phyloP scores from a whole-genome alignment of 2,888 invertebrate genomes.

The Limnephilus rhombicus region DNA sequence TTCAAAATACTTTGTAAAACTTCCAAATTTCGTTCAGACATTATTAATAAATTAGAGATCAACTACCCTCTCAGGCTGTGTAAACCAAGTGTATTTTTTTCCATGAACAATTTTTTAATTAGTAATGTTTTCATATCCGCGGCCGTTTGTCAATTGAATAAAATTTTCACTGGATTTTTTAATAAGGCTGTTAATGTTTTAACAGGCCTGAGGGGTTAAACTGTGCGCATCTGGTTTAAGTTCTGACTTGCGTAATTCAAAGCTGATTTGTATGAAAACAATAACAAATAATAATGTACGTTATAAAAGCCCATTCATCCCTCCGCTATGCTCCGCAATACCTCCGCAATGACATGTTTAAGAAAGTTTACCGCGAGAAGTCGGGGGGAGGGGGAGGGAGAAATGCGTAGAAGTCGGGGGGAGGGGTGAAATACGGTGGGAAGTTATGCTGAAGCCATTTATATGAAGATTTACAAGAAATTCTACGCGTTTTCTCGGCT shows the following conservation, averaged over 20 bases:
- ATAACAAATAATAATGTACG: not conserved
- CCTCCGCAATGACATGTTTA: not conserved
- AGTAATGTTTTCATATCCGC: no score
- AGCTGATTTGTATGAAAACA: not conserved
- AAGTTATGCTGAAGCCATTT: conserved; percentile 1
- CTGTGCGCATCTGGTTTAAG: not conserved
- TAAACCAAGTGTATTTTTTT: no score
- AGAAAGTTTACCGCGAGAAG: not conserved
- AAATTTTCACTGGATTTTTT: no score
- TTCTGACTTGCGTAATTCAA: not conserved
- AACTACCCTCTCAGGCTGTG: no score
- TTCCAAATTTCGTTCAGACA: no score
- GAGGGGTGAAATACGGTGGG: not conserved
- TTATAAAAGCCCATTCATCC: not conserved
- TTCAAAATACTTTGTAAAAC: no score
- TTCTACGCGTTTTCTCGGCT: not conserved
- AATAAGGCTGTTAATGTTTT: no score
- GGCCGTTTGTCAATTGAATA: no score
- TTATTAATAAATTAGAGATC: no score
- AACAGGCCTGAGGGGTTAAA: not conserved
- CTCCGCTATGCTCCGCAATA: not conserved
- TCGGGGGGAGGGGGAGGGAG: not conserved
- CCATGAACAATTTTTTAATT: no score
- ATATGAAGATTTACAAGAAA: not conserved
- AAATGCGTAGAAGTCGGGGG: not conserved